Base-by-base conservation (phyloP, 2,113 vertebrate species). In the Anolis sagrei region DNA sequence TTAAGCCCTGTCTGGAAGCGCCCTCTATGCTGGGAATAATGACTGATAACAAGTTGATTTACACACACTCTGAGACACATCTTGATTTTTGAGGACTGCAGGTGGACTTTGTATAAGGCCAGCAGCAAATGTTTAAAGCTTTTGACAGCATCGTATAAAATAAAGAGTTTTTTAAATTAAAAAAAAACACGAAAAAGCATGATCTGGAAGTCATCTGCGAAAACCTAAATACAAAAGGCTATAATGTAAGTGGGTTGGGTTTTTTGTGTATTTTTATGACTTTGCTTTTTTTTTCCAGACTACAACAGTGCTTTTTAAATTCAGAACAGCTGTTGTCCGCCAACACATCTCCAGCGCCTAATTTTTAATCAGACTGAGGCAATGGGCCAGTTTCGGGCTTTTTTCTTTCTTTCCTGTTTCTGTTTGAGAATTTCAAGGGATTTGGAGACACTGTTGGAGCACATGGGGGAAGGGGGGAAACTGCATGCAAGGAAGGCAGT, bases 181-280 rank as follows among this genome's bases (percentile, higher is more conserved):
- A 25, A 27, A 82, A 34, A 39, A 6, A 10, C 34, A 32, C 4
- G 9, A 91, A 44, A 72, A 84, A 91, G 91, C 85, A 36, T 48
- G 88, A 92, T 94, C 92, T 94, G 93, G 90, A 95, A 93, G 80
- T 91, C 83, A 89, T 90, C 86, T 90, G 76, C 87, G 82, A 86
- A 81, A 84, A 89, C 49, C 93, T 93, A 90, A 90, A 90, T 89
- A 85, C 79, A 88, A 80, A 90, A 79, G 77, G 23, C 79, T 78
- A 70, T 83, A 83, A 88, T 21, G 85, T 2, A n/a, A 93, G 85
- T 75, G 83, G 51, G 27, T 2, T 64, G 70, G 81, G 34, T 1
- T 23, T 68, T n/a, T 54, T 76, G 29, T 9, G 32, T 62, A 7
- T 77, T 79, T 93, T 91, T 84, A 94, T 81, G 76, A 78, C 88